Evolutionary conservation across 2,888 invertebrate species (phyloP).

Genomic region (Thecophora atra): DNA sequence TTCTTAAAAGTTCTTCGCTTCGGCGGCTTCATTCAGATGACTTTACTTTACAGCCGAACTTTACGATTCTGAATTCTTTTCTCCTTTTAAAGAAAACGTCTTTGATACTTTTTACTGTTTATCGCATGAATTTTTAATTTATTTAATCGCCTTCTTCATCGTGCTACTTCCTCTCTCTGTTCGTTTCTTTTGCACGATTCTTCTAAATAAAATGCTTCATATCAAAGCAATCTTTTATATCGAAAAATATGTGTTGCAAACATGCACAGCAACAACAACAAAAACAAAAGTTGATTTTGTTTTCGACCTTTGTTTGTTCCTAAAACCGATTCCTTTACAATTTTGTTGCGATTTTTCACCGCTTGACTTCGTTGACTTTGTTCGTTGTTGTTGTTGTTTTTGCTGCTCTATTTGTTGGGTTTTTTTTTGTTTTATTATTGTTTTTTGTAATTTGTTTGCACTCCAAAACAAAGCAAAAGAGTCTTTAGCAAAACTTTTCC

Average conservation of each 20-base stretch:
- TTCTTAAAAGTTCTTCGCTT: no score
- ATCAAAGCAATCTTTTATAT: constrained; percentile 41
- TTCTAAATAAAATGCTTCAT: constrained; percentile 37
- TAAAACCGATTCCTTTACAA: constrained; percentile 31
- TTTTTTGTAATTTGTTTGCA: neutral
- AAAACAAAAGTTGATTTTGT: constrained; percentile 7
- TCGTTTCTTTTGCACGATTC: constrained; percentile 1
- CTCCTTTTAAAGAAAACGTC: no score
- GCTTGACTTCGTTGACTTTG: neutral
- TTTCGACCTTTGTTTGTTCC: neutral
- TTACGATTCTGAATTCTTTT: no score
- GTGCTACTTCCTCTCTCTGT: neutral
- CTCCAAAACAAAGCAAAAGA: constrained; percentile 34
- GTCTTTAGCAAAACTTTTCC: constrained; percentile 25
- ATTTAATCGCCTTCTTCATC: no score
- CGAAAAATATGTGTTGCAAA: constrained; percentile 38
- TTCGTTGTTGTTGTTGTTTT: constrained; percentile 17
- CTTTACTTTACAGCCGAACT: no score
- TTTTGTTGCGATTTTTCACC: constrained; percentile 33
- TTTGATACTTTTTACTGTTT: no score
- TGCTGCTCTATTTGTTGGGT: constrained; percentile 3
- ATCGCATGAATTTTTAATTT: no score
- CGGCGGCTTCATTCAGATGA: no score
- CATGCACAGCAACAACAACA: constrained; percentile 28
- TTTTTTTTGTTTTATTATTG: no score